phyloP scores from a whole-genome alignment of 2,113 vertebrate genomes.

The Ursus arctos region DNA sequence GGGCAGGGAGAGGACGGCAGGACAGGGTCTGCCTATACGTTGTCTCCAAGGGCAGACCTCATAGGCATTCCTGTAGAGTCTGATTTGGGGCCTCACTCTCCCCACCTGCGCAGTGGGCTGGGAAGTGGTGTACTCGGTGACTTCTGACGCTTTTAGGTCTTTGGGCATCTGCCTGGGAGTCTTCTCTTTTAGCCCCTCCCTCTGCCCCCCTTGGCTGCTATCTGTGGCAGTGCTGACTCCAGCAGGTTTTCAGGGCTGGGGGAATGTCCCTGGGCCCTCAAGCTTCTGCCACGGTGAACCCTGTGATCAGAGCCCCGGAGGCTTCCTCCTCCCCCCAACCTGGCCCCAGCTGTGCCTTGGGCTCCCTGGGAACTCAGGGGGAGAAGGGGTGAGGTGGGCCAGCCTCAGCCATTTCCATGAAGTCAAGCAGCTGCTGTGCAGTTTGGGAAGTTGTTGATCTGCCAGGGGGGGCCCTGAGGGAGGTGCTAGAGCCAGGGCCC shows the following conservation, averaged over 20 bases:
- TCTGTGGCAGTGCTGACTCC: background rate
- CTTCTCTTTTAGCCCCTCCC: background rate
- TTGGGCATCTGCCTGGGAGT: background rate
- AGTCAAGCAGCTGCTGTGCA: constrained; percentile 47
- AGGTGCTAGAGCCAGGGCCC: background rate
- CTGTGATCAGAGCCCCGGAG: background rate
- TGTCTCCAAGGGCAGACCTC: background rate
- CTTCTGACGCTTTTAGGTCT: background rate
- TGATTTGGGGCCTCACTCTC: background rate
- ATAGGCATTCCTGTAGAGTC: background rate
- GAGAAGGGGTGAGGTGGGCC: background rate
- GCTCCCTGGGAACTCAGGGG: background rate
- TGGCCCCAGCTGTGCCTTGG: background rate
- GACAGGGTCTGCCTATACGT: background rate
- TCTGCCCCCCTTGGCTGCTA: no score
- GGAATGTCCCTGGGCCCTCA: background rate
- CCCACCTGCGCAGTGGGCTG: background rate
- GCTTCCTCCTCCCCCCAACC: background rate
- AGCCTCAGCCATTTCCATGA: background rate
- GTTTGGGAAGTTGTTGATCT: constrained; percentile 5
- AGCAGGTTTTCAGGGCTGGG: background rate
- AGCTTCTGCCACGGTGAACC: background rate
- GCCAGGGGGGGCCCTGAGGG: background rate
- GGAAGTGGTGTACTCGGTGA: background rate
- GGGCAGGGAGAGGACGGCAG: background rate